A percentile compares a stretch with the other conserved stretches of the same genome.
Conservation (phyloP, 1,140 invertebrate species). For the Cecropterus lyciades region DNA sequence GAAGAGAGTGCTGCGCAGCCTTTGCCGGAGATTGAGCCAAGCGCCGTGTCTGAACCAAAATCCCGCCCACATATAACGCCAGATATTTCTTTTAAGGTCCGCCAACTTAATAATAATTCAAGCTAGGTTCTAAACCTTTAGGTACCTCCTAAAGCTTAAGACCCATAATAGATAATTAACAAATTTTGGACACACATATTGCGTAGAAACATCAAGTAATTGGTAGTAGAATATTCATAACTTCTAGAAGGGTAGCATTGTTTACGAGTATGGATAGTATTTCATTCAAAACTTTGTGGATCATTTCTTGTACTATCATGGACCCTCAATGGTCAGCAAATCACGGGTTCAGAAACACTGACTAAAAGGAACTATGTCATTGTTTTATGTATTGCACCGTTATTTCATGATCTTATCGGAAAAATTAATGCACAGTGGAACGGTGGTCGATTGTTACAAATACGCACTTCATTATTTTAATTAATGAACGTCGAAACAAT, state of each 20-base stretch:
- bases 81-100: constrained; percentile 73
- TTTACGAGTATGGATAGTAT: no score
- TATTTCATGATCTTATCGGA: background rate
- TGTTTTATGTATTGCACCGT: background rate
- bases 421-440: background rate
- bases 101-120: background rate
- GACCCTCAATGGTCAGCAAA: no score
- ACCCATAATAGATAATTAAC: background rate
- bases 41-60: constrained; percentile 45
- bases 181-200: no score
- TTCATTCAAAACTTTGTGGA: no score
- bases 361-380: background rate
- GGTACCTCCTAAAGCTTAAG: no score
- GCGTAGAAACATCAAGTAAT: no score
- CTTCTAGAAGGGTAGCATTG: no score
- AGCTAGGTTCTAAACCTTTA: background rate
- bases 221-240: no score
- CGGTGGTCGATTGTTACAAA: background rate
- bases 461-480: background rate
- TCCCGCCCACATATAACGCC: constrained; percentile 62
- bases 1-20: constrained; percentile 59
- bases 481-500: background rate
- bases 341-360: no score
- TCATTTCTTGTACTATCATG: no score
- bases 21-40: constrained; percentile 44